Percentiles rank a stretch among this genome's conserved stretches.
phyloP scores from a whole-genome alignment of 2,797 vertebrate genomes.

The Pangasius krempfi region DNA sequence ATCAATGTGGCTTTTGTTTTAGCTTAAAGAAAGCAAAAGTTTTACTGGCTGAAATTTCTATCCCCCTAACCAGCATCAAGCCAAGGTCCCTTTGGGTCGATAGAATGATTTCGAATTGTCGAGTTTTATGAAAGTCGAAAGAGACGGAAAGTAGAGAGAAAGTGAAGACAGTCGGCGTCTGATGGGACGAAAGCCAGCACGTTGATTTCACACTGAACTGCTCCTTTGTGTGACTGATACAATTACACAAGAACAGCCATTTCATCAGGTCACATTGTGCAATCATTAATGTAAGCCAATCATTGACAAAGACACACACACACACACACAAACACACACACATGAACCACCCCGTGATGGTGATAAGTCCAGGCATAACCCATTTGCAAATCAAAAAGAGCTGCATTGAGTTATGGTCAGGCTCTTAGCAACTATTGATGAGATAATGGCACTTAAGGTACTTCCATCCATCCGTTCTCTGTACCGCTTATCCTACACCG shows the following conservation, averaged over 20 bases:
- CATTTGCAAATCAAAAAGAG: conserved; percentile 25
- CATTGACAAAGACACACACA: conserved; percentile 13
- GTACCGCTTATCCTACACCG: too few species aligned
- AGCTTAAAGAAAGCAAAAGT: not conserved
- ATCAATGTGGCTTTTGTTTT: conserved; percentile 32
- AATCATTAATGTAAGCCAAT: conserved; percentile 36
- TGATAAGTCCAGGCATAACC: conserved; percentile 23
- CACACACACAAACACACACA: conserved; percentile 12
- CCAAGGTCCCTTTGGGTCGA: not conserved
- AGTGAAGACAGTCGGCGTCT: not conserved
- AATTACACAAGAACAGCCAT: conserved; percentile 34
- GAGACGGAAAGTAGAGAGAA: not conserved
- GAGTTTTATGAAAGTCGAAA: not conserved
- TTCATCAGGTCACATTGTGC: conserved; percentile 24
- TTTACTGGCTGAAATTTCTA: not conserved
- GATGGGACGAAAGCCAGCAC: conserved; percentile 3
- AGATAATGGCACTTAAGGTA: not conserved
- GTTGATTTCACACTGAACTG: not conserved
- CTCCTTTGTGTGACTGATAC: conserved; percentile 37
- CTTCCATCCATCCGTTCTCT: too few species aligned
- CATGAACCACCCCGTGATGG: not conserved
- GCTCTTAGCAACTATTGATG: not conserved
- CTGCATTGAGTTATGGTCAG: not conserved
- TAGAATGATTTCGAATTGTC: not conserved
- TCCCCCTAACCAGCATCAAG: not conserved